Conservation (phyloP, 2,797 vertebrate species). For the Nyctalus aviator region DNA sequence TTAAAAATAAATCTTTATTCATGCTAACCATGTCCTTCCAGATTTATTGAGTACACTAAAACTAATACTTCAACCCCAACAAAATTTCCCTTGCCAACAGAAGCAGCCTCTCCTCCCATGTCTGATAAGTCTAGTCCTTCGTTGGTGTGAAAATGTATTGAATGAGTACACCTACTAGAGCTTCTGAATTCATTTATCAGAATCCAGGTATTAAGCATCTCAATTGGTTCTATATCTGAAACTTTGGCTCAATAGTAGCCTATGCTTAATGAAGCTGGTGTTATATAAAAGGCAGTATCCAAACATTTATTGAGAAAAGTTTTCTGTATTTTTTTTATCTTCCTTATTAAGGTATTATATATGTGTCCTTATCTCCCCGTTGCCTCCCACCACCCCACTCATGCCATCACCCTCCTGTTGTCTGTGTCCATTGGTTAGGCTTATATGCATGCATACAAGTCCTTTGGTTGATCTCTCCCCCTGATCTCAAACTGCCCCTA, state of each 20-base stretch:
- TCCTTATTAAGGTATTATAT: no score
- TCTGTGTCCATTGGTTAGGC: no score
- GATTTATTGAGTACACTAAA: constrained; percentile 9
- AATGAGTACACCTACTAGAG: neutral
- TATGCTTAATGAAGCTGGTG: neutral
- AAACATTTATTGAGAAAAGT: neutral
- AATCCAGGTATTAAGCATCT: constrained; percentile 17
- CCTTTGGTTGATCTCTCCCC: no score
- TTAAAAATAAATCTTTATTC: no score
- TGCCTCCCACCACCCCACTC: no score
- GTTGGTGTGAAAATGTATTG: neutral
- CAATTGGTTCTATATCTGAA: constrained; percentile 13
- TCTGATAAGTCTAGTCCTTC: neutral
- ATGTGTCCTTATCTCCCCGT: no score
- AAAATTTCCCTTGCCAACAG: neutral
- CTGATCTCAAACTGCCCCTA: no score
- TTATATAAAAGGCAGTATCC: neutral
- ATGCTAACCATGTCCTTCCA: neutral
- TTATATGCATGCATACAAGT: no score
- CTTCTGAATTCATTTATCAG: constrained; percentile 1
- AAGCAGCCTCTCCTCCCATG: neutral
- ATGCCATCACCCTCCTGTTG: no score
- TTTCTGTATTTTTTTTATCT: no score
- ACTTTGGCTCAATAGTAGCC: neutral
- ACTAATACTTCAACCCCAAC: neutral